A percentile compares a stretch with the other conserved stretches of the same genome.
These are phyloP conservation scores for Syrphus vitripennis DNA, from an alignment of 2,888 invertebrate species.

Conservation along the genomic window DNA sequence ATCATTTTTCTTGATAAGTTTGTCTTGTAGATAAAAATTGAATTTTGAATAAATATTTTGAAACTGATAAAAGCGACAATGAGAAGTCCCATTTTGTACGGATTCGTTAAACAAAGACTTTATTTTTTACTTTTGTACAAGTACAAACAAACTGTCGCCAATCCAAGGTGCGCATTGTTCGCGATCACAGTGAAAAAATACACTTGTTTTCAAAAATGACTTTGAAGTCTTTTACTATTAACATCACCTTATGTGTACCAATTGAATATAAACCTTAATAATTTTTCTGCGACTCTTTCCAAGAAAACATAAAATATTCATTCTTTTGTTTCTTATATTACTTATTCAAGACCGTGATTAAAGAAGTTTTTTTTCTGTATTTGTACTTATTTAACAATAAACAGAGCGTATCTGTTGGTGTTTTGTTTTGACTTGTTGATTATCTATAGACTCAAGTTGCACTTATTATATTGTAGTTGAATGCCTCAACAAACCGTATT, in stretches of 20 bases:
- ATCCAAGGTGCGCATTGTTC: neutral
- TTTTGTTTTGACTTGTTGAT: slow-evolving; percentile 13
- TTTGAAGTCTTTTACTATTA: neutral
- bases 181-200: neutral
- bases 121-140: neutral
- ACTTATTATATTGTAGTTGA: neutral
- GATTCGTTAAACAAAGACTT: neutral
- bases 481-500: slow-evolving; percentile 4
- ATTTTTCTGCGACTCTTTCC: neutral
- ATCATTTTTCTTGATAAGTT: too few relatives aligned
- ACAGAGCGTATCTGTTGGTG: slow-evolving; percentile 20
- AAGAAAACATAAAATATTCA: neutral
- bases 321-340: neutral
- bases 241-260: neutral
- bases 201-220: neutral
- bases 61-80: too few relatives aligned
- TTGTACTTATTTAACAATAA: slow-evolving; percentile 4
- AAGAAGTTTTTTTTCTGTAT: neutral
- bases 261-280: neutral
- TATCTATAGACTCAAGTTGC: slow-evolving; percentile 2
- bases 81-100: neutral
- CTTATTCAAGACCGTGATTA: neutral
- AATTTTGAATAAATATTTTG: too few relatives aligned
- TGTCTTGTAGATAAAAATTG: too few relatives aligned
- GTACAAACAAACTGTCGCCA: neutral